Evolutionary conservation across 2,113 vertebrate species (phyloP).

Genomic region (Pycnonotus jocosus): DNA sequence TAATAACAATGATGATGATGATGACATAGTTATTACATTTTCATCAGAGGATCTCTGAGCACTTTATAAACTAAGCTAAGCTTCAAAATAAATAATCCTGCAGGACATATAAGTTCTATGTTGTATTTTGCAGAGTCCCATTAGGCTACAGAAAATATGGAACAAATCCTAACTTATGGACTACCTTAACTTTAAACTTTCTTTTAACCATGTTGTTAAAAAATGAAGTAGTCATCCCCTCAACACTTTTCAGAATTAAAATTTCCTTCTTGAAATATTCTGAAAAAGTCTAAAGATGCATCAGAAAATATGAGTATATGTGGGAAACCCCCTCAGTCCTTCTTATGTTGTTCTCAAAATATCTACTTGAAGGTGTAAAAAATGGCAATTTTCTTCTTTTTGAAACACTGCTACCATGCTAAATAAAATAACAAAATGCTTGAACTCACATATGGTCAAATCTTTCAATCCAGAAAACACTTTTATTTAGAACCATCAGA

Average conservation of each 20-base stretch:
- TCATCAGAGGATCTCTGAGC: constrained; percentile 36
- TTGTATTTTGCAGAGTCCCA: not conserved
- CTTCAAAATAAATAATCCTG: constrained; percentile 34
- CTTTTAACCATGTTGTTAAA: not conserved
- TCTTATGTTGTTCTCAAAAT: not conserved
- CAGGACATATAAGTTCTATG: not conserved
- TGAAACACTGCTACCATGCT: not conserved
- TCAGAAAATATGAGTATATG: not conserved
- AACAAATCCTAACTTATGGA: not conserved
- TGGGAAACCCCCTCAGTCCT: not conserved
- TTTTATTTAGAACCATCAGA: not conserved
- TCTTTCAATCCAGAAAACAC: not conserved
- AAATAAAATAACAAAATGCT: not conserved
- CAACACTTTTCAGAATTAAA: not conserved
- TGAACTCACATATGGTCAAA: rapidly evolving
- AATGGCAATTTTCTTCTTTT: not conserved
- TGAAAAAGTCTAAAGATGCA: not conserved
- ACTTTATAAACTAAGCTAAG: constrained; percentile 40
- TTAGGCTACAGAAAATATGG: not conserved
- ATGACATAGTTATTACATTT: constrained; percentile 45
- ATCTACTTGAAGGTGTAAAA: not conserved
- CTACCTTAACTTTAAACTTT: not conserved
- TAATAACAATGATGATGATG: constrained; percentile 32
- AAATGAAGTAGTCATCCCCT: not conserved
- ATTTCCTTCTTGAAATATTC: not conserved